Evolutionary conservation across 1,140 invertebrate species (phyloP).

Genomic region (Trigoniulus corallinus): DNA sequence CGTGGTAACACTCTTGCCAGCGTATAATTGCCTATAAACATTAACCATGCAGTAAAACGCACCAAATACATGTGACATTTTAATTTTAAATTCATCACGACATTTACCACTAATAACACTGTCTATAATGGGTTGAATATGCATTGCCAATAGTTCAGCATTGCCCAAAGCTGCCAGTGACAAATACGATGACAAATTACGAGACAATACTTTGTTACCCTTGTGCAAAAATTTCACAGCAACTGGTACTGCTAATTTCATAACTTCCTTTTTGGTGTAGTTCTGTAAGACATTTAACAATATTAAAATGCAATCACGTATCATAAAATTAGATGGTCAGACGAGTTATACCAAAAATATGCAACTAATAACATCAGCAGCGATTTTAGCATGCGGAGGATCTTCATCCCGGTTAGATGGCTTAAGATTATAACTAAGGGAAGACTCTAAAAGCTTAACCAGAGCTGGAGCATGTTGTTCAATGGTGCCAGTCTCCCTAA

Average conservation of each 20-base stretch:
- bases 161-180: constrained; percentile 84
- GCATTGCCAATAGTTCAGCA: constrained; percentile 60
- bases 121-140: constrained; percentile 75
- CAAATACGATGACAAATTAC: constrained; percentile 79
- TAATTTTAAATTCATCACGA: neutral
- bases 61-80: neutral
- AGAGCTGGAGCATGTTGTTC: constrained; percentile 66
- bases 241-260: constrained; percentile 72
- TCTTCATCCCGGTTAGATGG: constrained; percentile 61
- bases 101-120: constrained; percentile 52
- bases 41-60: constrained; percentile 3
- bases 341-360: constrained; percentile 61
- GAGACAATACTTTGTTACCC: constrained; percentile 69
- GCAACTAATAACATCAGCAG: constrained; percentile 80
- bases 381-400: constrained; percentile 88
- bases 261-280: constrained; percentile 70
- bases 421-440: constrained; percentile 70
- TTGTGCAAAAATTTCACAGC: constrained; percentile 80
- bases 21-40: constrained; percentile 53
- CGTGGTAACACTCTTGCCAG: constrained; percentile 68
- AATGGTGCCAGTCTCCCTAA: constrained; percentile 67
- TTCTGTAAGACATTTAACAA: constrained; percentile 37
- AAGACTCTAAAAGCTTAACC: constrained; percentile 66
- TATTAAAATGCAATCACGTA: constrained; percentile 9
- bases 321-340: neutral